Base-by-base conservation (phyloP, 1,140 invertebrate species). In the Ceratina australensis region DNA sequence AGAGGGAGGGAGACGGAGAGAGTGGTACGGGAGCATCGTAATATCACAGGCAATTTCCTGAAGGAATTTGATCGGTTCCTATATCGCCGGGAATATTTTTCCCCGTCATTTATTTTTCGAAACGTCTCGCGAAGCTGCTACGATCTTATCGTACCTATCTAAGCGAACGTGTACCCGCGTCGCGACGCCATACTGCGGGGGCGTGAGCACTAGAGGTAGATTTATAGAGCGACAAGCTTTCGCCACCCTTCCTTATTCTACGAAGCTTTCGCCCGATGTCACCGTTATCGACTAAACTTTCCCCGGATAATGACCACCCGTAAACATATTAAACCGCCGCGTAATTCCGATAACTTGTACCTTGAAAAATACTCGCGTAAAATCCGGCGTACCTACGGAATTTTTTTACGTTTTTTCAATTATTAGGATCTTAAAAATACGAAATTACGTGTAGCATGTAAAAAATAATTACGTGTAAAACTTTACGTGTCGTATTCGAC, bases 11-110 rank as follows among this genome's bases (percentile, higher is more conserved):
- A 50, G 50, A 26, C 63, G 8, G 10, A 52, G 59, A 63, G 59
- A 42, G 56, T 52, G 59, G 78, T 61, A 66, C 50, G 76, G 71
- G 85, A 80, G 77, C 83, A 81, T 88, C 86, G 85, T 87, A 88
- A 88, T 88, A 88, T 88, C 86, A 84, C 85, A 87, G 85, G 85
- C 87, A 88, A 88, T 88, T 88, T 88, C 86, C 85, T 88, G 83
- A 66, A 87, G 85, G 87, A 88, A 88, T 88, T 88, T 86, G 86
- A 88, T 88, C 82, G 87, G 81, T 86, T 87, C 80, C 78, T 82
- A 83, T 85, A 84, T 83, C 80, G 82, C 78, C 54, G 65, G 56
- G 83, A 87, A 88, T 87, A 88, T 87, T 87, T 87, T 87, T 81
- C 83, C 83, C 67, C 85, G 84, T 87, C 83, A 87, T 87, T 88